Conservation (phyloP, 2,888 invertebrate genomes). For the Andrena dorsata region DNA sequence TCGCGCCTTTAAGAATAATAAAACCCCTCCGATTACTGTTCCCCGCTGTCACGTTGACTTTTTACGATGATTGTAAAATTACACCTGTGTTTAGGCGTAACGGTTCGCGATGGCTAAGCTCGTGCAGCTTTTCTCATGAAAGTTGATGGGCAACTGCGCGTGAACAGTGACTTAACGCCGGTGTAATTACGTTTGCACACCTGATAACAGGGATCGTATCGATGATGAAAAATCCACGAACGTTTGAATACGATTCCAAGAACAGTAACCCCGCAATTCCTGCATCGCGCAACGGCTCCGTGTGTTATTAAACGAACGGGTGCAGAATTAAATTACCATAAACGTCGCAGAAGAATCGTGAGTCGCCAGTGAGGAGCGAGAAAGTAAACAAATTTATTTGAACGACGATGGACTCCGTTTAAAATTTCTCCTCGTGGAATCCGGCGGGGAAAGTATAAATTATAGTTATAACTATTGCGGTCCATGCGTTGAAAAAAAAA, state of each 20-base stretch:
- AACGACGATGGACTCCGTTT: constrained; percentile 8
- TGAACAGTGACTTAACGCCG: constrained; percentile 23
- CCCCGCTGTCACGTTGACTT: not conserved
- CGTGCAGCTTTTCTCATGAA: constrained; percentile 13
- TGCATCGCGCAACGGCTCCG: not conserved
- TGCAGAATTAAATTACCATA: not conserved
- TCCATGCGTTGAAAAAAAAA: not conserved
- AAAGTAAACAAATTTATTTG: constrained; percentile 40
- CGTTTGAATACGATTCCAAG: not conserved
- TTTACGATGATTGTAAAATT: constrained; percentile 18
- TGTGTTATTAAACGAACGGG: not conserved
- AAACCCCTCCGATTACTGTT: constrained; percentile 2
- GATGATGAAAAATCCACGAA: not conserved
- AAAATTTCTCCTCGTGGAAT: constrained; percentile 51
- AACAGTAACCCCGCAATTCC: not conserved
- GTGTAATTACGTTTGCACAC: not conserved
- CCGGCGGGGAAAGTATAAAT: constrained; percentile 52
- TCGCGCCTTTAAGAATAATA: constrained; percentile 26
- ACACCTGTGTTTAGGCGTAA: constrained; percentile 24
- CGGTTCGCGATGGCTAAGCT: constrained; percentile 2
- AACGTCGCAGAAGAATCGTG: not conserved
- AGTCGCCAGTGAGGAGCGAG: not conserved
- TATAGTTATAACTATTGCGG: constrained; percentile 27
- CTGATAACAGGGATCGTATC: constrained; percentile 23
- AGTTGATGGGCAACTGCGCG: constrained; percentile 16